Base-by-base conservation (phyloP, 2,888 invertebrate genomes). In the Leucophenga maculata region DNA sequence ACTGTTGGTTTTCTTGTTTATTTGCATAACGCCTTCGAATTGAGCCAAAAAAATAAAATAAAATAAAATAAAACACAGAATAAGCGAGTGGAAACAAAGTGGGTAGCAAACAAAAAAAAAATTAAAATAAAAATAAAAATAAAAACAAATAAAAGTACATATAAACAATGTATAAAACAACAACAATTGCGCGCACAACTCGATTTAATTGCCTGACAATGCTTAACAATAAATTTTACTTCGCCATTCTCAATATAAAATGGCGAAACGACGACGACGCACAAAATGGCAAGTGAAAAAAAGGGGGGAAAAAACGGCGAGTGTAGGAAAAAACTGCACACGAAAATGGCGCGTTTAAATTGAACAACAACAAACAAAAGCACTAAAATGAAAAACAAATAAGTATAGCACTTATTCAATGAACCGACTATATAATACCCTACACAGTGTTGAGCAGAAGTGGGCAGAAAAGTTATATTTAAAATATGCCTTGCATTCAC, bases 171-270 rank as follows among this genome's bases (percentile, higher is more conserved):
- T 14, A 57, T 3, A 31, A 1, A 57, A 22, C 26, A 57, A 22
- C 26, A 57, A 57, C 26, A 57, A 57, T 31, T 18, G 18, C 18
- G 50, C 50, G 50, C 50, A 50, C 50, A 50, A 50, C 50, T 50
- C 50, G 50, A n/a, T 50, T 50, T 50, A 50, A 50, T 50, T 50
- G 50, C 50, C 50, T 50, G 50, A 50, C 50, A 50, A 50, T 50
- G 50, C 50, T 50, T 50, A 50, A 50, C 50, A 50, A 50, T 50
- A 50, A 50, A 50, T 50, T 50, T 50, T 50, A 50, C 18, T 50
- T 50, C 13, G 50, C 16, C 8, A 39, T 50, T 16, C 16, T 50
- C 50, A 50, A 50, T 50, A 50, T n/a, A 50, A 50, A 50, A 50
- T 16, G n/a, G 18, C 50, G 8, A 50, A 50, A 50, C 1, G 13